Evolutionary conservation across 2,888 invertebrate genomes (phyloP).

Genomic region (Zaprionus lineosus): DNA sequence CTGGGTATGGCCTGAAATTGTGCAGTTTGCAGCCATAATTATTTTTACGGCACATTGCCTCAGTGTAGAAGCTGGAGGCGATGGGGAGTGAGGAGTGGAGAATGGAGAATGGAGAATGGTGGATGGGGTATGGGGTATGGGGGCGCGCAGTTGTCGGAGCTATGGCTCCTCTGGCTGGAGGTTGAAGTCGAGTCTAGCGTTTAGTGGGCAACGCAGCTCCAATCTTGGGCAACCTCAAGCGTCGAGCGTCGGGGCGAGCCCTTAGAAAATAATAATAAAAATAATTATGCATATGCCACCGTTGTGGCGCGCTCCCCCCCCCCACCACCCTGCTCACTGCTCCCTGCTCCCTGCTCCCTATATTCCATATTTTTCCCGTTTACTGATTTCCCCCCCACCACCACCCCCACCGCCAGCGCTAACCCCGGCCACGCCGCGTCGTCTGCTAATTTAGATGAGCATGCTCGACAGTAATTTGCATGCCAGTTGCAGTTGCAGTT

Average conservation of each 20-base stretch:
- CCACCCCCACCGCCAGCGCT: background rate
- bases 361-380: background rate
- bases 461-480: slow-evolving; percentile 76
- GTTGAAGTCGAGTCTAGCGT: too few relatives aligned
- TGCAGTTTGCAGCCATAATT: slow-evolving; percentile 77
- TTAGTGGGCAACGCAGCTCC: slow-evolving; percentile 41
- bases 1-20: slow-evolving; percentile 52
- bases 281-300: slow-evolving; percentile 77
- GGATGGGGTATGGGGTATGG: too few relatives aligned
- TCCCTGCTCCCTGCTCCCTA: background rate
- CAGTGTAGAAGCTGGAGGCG: slow-evolving; percentile 28
- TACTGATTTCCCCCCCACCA: background rate
- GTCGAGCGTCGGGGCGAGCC: too few relatives aligned
- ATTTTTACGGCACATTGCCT: slow-evolving; percentile 78
- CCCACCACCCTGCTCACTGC: slow-evolving; percentile 7
- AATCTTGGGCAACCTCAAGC: too few relatives aligned
- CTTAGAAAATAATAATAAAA: slow-evolving; percentile 75
- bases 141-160: too few relatives aligned
- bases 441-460: slow-evolving; percentile 73
- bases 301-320: too few relatives aligned
- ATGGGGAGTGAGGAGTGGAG: background rate
- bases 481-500: slow-evolving; percentile 69
- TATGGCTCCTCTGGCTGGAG: too few relatives aligned
- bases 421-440: slow-evolving; percentile 9
- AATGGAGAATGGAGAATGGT: background rate